Conservation (phyloP, 2,888 invertebrate genomes). For the Physocephala rufipes region DNA sequence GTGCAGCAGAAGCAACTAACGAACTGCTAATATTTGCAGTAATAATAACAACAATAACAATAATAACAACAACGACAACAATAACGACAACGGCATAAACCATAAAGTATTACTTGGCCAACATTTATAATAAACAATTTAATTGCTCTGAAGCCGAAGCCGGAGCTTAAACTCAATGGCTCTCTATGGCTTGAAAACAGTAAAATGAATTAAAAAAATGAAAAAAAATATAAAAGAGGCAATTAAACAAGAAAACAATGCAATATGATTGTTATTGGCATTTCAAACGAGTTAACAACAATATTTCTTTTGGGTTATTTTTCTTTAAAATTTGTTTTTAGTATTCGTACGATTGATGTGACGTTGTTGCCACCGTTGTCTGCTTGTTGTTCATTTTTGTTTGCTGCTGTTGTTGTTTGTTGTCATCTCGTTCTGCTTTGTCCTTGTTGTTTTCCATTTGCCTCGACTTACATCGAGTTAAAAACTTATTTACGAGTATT, state of each 20-base stretch:
- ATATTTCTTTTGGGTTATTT: neutral
- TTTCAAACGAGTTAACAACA: conserved; percentile 47
- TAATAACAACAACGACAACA: neutral
- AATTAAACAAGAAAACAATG: conserved; percentile 1
- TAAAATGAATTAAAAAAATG: neutral
- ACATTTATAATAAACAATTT: conserved; percentile 4
- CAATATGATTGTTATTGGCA: conserved; percentile 42
- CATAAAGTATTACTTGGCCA: conserved; percentile 41
- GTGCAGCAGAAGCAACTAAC: too few relatives aligned
- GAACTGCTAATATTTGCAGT: too few relatives aligned
- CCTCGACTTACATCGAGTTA: neutral
- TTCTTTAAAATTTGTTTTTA: too few relatives aligned
- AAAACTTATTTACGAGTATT: neutral
- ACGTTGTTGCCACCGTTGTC: too few relatives aligned
- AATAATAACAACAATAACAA: conserved; percentile 21
- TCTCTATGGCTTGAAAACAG: neutral
- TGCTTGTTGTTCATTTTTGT: too few relatives aligned
- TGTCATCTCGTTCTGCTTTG: too few relatives aligned
- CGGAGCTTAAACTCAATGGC: neutral
- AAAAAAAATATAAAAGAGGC: neutral
- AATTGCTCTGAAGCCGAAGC: neutral
- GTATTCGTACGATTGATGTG: too few relatives aligned
- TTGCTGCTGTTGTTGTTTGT: too few relatives aligned
- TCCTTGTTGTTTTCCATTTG: too few relatives aligned
- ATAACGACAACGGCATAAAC: conserved; percentile 30